These are phyloP conservation scores for Tetrao urogallus DNA, from an alignment of 2,113 vertebrate species.

Conservation along the genomic window DNA sequence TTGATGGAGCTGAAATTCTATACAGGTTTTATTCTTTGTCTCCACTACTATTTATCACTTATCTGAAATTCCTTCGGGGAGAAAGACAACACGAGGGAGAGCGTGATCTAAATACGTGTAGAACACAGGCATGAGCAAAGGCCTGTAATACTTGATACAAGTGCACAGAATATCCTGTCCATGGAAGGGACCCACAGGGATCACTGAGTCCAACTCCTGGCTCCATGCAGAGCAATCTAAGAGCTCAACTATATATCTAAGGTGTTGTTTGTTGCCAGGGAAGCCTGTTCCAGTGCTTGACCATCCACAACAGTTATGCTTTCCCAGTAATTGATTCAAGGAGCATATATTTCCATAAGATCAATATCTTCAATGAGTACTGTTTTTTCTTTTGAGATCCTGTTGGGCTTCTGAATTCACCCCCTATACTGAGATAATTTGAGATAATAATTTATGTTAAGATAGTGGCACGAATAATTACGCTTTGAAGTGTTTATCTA, in stretches of 20 bases:
- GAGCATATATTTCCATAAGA: accelerated
- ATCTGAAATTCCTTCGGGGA: neutral
- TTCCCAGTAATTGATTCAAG: neutral
- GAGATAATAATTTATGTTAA: neutral
- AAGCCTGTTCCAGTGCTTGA: neutral
- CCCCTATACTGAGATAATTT: neutral
- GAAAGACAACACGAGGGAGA: neutral
- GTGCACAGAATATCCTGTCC: neutral
- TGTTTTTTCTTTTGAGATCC: neutral
- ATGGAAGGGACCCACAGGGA: neutral
- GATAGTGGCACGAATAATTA: neutral
- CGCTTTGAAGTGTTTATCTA: neutral
- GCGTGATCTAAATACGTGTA: neutral
- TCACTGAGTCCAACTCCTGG: neutral
- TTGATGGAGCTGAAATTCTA: neutral
- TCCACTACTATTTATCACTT: neutral
- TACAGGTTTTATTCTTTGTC: neutral
- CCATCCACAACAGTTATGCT: neutral
- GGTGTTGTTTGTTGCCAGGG: neutral
- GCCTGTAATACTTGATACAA: neutral
- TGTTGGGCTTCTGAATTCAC: neutral
- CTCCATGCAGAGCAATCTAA: neutral
- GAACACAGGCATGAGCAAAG: neutral
- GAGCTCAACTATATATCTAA: neutral
- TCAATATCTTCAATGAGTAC: neutral